Conservation (phyloP, 2,888 invertebrate species). For the Acronicta leporina region DNA sequence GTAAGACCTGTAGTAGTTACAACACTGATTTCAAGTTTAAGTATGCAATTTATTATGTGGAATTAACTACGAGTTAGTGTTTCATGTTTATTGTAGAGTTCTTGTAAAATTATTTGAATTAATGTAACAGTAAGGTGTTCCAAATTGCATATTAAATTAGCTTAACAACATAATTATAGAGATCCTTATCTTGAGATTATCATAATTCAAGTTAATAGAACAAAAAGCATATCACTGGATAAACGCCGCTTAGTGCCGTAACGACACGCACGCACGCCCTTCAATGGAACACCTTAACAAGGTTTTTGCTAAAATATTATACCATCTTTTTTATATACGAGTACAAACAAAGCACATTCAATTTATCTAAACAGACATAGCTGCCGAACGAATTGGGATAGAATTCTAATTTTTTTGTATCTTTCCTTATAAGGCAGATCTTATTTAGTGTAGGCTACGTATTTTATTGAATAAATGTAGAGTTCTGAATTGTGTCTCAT, state of each 20-base stretch:
- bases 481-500: conserved; percentile 20
- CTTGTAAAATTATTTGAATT: conserved; percentile 13
- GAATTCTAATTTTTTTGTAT: conserved; percentile 25
- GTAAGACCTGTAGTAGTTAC: no score
- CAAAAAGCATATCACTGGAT: conserved; percentile 44
- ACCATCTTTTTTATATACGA: conserved; percentile 23
- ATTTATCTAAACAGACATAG: conserved; percentile 21
- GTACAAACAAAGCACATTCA: conserved; percentile 7
- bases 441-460: background rate
- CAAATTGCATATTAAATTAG: conserved; percentile 26
- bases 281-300: conserved; percentile 32
- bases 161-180: conserved; percentile 36
- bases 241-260: conserved; percentile 24
- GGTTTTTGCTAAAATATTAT: conserved; percentile 26
- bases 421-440: no score
- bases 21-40: no score
- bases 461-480: conserved; percentile 26
- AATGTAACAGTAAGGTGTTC: conserved; percentile 34
- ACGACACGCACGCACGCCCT: conserved; percentile 56
- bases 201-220: conserved; percentile 45
- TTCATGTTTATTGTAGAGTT: no score
- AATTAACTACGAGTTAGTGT: no score
- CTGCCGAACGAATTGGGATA: conserved; percentile 26
- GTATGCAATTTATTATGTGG: no score
- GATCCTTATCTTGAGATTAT: conserved; percentile 32